Percentiles rank a stretch among this genome's conserved stretches.
phyloP scores from a whole-genome alignment of 2,888 invertebrate species.

The Coleophora flavipennella region DNA sequence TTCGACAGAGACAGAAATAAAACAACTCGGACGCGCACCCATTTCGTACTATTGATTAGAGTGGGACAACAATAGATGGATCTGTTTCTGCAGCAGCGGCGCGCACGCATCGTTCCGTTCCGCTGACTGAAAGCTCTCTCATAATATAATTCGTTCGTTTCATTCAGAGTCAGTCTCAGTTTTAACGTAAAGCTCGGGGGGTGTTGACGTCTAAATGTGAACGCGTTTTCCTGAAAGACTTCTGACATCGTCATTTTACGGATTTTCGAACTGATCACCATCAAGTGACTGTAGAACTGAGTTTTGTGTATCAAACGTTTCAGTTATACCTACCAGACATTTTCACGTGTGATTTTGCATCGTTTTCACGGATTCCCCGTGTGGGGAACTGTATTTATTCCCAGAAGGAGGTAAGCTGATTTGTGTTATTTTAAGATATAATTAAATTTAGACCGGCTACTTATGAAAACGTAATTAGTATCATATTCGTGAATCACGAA shows the following conservation, averaged over 20 bases:
- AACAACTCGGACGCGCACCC: constrained; percentile 15
- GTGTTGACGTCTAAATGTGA: constrained; percentile 27
- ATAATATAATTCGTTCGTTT: too few relatives aligned
- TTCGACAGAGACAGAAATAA: constrained; percentile 26
- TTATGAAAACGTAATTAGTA: constrained; percentile 64
- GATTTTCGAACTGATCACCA: constrained; percentile 26
- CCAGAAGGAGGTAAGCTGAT: constrained; percentile 54
- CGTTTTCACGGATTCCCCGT: constrained; percentile 30
- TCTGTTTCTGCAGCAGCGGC: constrained; percentile 26
- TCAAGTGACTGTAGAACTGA: constrained; percentile 36
- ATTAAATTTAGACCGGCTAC: constrained; percentile 64
- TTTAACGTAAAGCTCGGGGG: constrained; percentile 41
- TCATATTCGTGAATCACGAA: constrained; percentile 48
- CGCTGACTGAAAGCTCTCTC: constrained; percentile 60
- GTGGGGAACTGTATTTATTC: constrained; percentile 41
- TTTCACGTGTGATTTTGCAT: constrained; percentile 18
- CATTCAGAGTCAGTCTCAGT: constrained; percentile 36
- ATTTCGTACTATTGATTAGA: constrained; percentile 18
- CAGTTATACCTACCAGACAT: constrained; percentile 22
- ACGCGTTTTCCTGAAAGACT: constrained; percentile 23
- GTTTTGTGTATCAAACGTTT: constrained; percentile 22
- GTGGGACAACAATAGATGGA: constrained; percentile 26
- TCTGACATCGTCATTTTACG: constrained; percentile 31
- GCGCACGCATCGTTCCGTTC: constrained; percentile 45
- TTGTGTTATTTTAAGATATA: constrained; percentile 64